Evolutionary conservation across 2,888 invertebrate genomes (phyloP).

Genomic region (Erebia palarica): DNA sequence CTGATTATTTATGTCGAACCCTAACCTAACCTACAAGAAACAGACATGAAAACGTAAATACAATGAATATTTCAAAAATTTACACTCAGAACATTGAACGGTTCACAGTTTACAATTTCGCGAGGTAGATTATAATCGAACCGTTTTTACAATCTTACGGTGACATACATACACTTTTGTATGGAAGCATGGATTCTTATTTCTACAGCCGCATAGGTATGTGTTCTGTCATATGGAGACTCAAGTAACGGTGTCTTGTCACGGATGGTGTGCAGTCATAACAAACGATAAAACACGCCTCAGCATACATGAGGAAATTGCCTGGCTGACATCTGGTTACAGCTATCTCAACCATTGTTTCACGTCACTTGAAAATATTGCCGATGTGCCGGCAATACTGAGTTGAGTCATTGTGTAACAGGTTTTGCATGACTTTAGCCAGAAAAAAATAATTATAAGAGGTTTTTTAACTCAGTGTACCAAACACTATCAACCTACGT

Average conservation of each 20-base stretch:
- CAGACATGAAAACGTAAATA: too few species aligned
- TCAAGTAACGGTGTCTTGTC: conserved; percentile 41
- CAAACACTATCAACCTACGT: too few species aligned
- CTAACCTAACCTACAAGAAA: too few species aligned
- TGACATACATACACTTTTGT: neutral
- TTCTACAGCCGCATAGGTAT: neutral
- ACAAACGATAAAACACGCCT: conserved; percentile 41
- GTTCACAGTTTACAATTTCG: too few species aligned
- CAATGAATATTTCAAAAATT: too few species aligned
- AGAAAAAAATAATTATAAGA: too few species aligned
- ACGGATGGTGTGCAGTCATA: conserved; percentile 43
- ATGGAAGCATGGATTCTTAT: neutral
- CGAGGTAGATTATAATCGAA: too few species aligned
- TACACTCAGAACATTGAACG: too few species aligned
- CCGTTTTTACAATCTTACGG: too few species aligned
- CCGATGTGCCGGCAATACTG: conserved; percentile 32
- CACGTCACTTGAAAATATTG: conserved; percentile 39
- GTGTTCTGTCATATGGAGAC: conserved; percentile 35
- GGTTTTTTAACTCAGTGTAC: too few species aligned
- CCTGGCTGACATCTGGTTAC: conserved; percentile 41
- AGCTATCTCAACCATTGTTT: conserved; percentile 45
- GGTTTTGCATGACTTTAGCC: too few species aligned
- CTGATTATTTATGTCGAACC: too few species aligned
- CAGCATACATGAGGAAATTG: conserved; percentile 43
- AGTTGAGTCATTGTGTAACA: conserved; percentile 23